phyloP scores from a whole-genome alignment of 92 coral and sea anemone genomes.

The Heliopora coerulea region DNA sequence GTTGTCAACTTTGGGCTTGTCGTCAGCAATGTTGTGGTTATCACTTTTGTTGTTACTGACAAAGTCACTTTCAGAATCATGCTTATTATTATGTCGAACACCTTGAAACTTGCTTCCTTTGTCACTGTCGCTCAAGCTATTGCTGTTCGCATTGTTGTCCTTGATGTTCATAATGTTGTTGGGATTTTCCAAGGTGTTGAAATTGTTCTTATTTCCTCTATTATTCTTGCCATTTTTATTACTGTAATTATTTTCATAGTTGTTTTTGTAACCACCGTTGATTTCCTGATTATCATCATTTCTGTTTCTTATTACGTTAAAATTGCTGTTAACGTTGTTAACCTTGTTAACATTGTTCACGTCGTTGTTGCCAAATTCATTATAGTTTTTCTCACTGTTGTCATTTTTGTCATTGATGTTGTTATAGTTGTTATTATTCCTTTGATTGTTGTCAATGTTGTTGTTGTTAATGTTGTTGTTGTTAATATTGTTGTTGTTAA shows the following conservation, averaged over 20 bases:
- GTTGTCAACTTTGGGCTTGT: conserved; percentile 1
- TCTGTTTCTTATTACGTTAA: background rate
- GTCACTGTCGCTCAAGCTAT: background rate
- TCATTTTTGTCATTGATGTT: no score
- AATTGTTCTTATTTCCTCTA: background rate
- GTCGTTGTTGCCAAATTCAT: no score
- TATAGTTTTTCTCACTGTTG: no score
- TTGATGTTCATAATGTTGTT: background rate
- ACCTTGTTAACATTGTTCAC: no score
- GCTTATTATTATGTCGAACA: background rate
- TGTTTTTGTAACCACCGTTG: background rate
- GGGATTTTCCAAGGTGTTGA: background rate
- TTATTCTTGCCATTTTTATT: background rate
- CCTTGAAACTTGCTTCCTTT: background rate
- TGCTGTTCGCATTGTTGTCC: background rate
- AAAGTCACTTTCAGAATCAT: background rate
- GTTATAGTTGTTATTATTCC: no score
- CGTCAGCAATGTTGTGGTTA: background rate
- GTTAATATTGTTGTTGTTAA: background rate
- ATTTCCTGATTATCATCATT: background rate
- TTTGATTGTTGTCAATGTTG: background rate
- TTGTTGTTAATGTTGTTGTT: background rate
- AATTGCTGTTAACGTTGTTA: no score
- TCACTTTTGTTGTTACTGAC: background rate
- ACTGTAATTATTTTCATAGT: background rate